Evolutionary conservation across 1,140 invertebrate species (phyloP).

Genomic region (Trichonephila clavata): DNA sequence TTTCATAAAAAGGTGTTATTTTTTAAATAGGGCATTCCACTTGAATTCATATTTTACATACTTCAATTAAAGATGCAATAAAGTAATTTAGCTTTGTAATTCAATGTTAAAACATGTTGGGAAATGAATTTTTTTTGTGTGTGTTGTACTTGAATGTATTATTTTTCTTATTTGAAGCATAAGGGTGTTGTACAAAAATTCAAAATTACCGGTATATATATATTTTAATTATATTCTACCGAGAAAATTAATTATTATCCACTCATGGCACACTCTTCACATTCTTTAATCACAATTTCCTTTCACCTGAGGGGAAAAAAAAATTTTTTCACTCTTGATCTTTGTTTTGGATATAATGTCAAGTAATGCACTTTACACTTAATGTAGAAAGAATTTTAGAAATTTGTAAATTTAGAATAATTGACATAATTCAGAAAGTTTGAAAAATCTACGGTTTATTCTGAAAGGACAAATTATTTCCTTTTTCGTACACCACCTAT

Average conservation of each 20-base stretch:
- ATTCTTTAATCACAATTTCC: background rate
- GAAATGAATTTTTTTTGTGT: no score
- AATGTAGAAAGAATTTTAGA: background rate
- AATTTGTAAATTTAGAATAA: constrained; percentile 25
- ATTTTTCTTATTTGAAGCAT: background rate
- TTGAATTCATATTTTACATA: no score
- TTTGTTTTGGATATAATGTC: background rate
- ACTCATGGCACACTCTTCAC: background rate
- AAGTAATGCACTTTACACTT: constrained; percentile 23
- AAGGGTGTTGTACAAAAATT: background rate
- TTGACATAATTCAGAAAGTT: background rate
- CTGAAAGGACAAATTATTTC: no score
- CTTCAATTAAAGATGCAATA: no score
- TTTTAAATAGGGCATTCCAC: no score
- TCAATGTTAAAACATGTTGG: no score
- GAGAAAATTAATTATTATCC: background rate
- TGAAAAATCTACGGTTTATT: background rate
- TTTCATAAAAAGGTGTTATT: no score
- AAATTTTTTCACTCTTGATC: background rate
- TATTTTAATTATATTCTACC: background rate
- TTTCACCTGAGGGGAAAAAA: background rate
- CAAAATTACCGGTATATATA: background rate
- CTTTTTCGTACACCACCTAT: no score
- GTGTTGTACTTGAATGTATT: background rate
- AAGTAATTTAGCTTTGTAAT: no score